Conservation (phyloP, 2,113 vertebrate genomes). For the Fukomys damarensis region DNA sequence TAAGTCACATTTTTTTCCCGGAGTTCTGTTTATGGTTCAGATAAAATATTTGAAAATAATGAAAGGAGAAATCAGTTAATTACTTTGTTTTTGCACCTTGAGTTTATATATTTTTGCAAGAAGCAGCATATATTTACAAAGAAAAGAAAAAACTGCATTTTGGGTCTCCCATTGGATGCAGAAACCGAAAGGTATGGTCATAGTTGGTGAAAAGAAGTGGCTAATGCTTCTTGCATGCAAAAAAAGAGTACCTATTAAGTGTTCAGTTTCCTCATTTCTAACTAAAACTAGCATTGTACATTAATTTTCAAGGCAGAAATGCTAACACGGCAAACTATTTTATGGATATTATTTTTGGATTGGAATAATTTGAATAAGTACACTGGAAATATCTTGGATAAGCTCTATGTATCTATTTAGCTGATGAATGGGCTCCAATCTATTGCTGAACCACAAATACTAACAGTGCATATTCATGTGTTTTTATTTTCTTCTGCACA, state of each 20-base stretch:
- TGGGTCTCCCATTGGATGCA: not conserved
- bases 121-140: not conserved
- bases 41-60: constrained; percentile 43
- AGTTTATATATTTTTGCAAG: constrained; percentile 41
- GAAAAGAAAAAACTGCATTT: constrained; percentile 26
- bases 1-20: constrained; percentile 9
- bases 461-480: constrained; percentile 11
- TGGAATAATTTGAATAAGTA: constrained; percentile 26
- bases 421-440: constrained; percentile 17
- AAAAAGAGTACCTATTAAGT: not conserved
- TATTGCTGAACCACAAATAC: constrained; percentile 34
- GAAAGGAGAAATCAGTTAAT: not conserved
- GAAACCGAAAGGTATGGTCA: constrained; percentile 31
- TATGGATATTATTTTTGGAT: constrained; percentile 63
- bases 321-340: constrained; percentile 55
- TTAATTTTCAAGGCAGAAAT: constrained; percentile 63
- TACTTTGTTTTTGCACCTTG: not conserved
- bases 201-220: constrained; percentile 47
- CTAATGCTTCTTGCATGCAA: constrained; percentile 34
- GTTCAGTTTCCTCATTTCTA: constrained; percentile 65
- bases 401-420: not conserved
- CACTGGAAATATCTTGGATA: constrained; percentile 39
- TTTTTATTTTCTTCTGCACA: constrained; percentile 65
- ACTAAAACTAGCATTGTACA: constrained; percentile 28
- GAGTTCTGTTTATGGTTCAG: constrained; percentile 31